A percentile compares a stretch with the other conserved stretches of the same genome.
Conservation (phyloP, 2,113 vertebrate species). For the Semicossyphus pulcher region DNA sequence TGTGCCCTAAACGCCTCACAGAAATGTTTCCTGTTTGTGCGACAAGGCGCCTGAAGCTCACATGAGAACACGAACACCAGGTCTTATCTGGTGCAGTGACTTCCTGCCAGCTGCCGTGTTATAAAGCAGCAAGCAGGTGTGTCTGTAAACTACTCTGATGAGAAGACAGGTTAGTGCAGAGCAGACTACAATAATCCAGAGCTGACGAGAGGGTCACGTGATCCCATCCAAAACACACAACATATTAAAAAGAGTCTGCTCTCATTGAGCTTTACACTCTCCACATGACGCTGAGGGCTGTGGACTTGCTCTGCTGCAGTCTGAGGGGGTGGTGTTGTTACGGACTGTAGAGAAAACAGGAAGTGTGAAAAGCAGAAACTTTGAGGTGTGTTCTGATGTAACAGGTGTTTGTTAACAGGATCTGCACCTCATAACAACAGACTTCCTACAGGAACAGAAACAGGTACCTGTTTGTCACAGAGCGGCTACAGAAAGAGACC, state of each 20-base stretch:
- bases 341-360: neutral
- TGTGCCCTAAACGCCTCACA: neutral
- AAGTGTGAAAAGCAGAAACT: constrained; percentile 10
- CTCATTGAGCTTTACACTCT: too few relatives aligned
- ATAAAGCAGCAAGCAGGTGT: neutral
- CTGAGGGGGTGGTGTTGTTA: neutral
- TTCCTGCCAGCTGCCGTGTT: neutral
- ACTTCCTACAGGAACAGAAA: neutral
- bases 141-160: neutral
- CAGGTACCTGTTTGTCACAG: neutral
- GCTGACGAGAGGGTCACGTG: too few relatives aligned
- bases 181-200: too few relatives aligned
- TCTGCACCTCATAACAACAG: neutral
- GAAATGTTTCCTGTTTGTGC: neutral
- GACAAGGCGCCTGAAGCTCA: neutral
- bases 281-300: too few relatives aligned
- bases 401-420: neutral
- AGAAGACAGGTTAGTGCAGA: neutral
- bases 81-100: neutral
- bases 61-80: neutral
- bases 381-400: neutral
- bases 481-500: neutral
- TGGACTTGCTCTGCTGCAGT: too few relatives aligned
- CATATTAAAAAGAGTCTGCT: too few relatives aligned
- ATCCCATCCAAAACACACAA: too few relatives aligned